These are phyloP conservation scores for Dexiosoma caninum DNA, from an alignment of 2,888 invertebrate genomes.

Conservation along the genomic window DNA sequence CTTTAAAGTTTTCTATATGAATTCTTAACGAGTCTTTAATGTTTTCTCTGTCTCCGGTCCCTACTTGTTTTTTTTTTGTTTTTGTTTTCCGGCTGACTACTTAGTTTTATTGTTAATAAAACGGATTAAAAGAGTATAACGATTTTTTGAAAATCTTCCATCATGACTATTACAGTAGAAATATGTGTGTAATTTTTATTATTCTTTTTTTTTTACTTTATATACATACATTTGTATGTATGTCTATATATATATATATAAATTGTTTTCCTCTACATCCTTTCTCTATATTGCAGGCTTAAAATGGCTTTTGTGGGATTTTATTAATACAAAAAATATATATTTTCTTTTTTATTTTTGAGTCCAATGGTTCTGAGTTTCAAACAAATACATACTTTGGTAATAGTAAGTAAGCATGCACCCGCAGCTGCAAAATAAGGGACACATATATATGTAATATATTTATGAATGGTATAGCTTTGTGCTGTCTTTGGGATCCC, in stretches of 20 bases:
- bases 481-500: background rate
- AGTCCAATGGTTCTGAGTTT: background rate
- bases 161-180: background rate
- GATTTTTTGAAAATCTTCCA: background rate
- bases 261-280: background rate
- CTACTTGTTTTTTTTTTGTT: background rate
- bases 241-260: no score
- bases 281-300: constrained; percentile 6
- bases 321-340: background rate
- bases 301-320: constrained; percentile 41
- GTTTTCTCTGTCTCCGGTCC: background rate
- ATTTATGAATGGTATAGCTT: background rate
- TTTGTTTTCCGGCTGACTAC: background rate
- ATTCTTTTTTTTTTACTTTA: background rate
- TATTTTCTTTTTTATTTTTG: background rate
- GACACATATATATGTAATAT: background rate
- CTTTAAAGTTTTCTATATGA: background rate
- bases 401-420: no score
- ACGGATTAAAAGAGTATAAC: constrained; percentile 21
- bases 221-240: background rate
- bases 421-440: background rate
- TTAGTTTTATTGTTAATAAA: background rate
- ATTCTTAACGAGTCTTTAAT: background rate
- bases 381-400: background rate
- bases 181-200: background rate